These are phyloP conservation scores for Drosophila paulistorum DNA, from an alignment of 1,140 invertebrate species.

Conservation along the genomic window DNA sequence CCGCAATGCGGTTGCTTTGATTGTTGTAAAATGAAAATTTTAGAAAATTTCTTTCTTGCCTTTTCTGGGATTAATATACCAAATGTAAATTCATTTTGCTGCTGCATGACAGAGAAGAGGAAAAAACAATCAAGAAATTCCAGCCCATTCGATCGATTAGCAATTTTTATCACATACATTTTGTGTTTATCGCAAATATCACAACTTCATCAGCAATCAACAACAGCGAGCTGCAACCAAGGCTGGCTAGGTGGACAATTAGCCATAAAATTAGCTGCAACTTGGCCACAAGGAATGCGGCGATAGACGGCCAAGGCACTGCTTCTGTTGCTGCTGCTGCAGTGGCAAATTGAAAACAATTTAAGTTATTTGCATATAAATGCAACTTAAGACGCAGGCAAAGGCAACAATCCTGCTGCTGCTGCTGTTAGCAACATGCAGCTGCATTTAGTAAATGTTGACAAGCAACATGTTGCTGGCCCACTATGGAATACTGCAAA, in stretches of 20 bases:
- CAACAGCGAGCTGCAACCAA: conserved; percentile 38
- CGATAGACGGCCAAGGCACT: conserved; percentile 50
- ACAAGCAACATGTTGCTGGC: conserved; percentile 26
- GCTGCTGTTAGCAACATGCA: conserved; percentile 13
- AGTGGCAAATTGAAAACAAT: conserved; percentile 78
- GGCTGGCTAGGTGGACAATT: conserved; percentile 65
- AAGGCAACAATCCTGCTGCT: conserved; percentile 8
- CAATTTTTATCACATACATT: conserved; percentile 77
- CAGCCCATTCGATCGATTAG: conserved; percentile 54
- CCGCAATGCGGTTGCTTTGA: conserved; percentile 3
- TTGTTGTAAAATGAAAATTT: conserved; percentile 3
- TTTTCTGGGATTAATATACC: conserved; percentile 4
- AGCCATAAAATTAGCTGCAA: conserved; percentile 79
- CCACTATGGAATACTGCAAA: conserved; percentile 23
- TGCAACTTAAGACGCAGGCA: conserved; percentile 67
- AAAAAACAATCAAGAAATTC: conserved; percentile 72
- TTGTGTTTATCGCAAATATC: conserved; percentile 78
- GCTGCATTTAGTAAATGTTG: conserved; percentile 27
- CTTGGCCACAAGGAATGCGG: conserved; percentile 68
- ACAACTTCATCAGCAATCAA: conserved; percentile 80
- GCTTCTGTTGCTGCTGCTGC: conserved; percentile 21
- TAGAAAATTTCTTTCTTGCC: background rate
- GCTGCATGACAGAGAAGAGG: background rate
- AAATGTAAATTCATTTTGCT: conserved; percentile 5
- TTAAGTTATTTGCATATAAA: conserved; percentile 81